Base-by-base conservation (phyloP, 2,113 vertebrate species). In the Haliaeetus leucogaster region DNA sequence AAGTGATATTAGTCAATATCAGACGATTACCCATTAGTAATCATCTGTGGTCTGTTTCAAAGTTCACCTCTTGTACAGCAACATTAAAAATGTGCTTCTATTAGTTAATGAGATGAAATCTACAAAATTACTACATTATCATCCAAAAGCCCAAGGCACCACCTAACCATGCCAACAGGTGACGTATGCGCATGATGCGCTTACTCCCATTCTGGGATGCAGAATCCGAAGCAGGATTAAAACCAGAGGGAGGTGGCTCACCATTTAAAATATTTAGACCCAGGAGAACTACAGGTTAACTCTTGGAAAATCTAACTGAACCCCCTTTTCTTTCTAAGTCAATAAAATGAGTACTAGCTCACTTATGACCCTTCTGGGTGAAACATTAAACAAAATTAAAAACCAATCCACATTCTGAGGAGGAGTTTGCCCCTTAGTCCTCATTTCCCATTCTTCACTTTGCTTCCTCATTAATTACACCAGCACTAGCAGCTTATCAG, bases 61-160 rank as follows among this genome's bases (percentile, higher is more conserved):
- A 95, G 80, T 87, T 89, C 3, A 7, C 34, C 30, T 70, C 65
- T 89, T 92, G 85, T 93, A 90, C 14, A 85, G 43, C 86, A 97
- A 95, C 70, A 95, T 91, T 78, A 61, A 94, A 95, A 82, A 79
- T 45, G 56, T 70, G 30, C 36, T 93, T 91, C 16, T 56, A 78
- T 71, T 86, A 94, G 63, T 66, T 74, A 79, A 40, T 8, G 56
- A 97, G 91, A 97, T 97, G 77, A 84, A 96, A 95, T 95, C 96
- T 96, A 79, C 77, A 56, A 93, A 95, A 96, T 87, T 95, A 68
- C 71, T 21, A 71, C 56, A 16, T 84, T 82, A 83, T 48, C 47
- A 71, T 95, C 47, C 82, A 93, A 92, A 92, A 89, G 90, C 94
- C 89, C 52, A 91, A 96, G 97, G 95, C 97, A 89, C 27, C 66